A percentile compares a stretch with the other conserved stretches of the same genome.
Evolutionary conservation across 2,113 vertebrate species (phyloP).

Genomic region (Neodontobutis hainanensis): DNA sequence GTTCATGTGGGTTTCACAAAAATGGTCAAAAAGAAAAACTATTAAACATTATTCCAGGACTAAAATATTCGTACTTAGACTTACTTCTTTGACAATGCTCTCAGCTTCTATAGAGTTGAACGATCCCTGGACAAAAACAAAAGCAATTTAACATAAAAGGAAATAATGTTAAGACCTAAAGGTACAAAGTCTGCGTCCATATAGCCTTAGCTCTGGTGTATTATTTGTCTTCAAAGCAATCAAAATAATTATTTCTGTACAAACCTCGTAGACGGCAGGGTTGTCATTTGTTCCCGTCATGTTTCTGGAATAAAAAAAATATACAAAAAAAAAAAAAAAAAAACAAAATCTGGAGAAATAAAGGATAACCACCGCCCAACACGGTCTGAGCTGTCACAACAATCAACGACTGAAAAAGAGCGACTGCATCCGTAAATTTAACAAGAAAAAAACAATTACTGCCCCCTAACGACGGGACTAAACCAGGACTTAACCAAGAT

Average conservation of each 20-base stretch:
- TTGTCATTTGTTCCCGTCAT: background rate
- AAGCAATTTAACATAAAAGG: no score
- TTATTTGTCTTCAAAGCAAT: background rate
- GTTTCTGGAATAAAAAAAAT: background rate
- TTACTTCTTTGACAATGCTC: slow-evolving; percentile 79
- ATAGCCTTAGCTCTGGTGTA: no score
- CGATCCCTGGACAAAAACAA: slow-evolving; percentile 57
- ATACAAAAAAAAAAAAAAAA: no score
- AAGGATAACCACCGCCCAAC: no score
- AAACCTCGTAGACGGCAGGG: background rate
- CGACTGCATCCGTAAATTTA: no score
- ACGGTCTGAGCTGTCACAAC: background rate
- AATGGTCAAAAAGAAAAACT: background rate
- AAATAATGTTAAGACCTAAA: no score
- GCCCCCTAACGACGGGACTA: no score
- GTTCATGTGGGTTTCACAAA: background rate
- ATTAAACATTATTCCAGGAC: background rate
- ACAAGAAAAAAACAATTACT: no score
- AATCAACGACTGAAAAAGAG: background rate
- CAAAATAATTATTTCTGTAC: background rate
- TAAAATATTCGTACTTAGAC: background rate
- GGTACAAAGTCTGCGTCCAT: no score
- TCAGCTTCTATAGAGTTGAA: slow-evolving; percentile 79
- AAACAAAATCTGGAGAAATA: background rate
- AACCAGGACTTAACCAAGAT: no score